A percentile compares a stretch with the other conserved stretches of the same genome.
Evolutionary conservation across 2,888 invertebrate species (phyloP).

Genomic region (Nineta flava): DNA sequence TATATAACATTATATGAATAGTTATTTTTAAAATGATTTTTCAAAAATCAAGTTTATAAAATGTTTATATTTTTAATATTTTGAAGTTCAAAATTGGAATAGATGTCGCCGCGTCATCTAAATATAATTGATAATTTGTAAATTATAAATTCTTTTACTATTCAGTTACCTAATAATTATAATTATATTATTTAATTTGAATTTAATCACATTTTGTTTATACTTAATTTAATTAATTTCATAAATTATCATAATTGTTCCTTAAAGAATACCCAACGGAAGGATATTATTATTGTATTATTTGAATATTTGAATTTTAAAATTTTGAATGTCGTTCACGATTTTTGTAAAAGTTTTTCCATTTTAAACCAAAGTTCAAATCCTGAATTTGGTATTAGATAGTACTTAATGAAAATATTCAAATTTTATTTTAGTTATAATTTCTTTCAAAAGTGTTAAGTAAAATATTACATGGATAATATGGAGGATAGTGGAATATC

Average conservation of each 20-base stretch:
- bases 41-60: too few relatives aligned
- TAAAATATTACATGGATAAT: slow-evolving; percentile 13
- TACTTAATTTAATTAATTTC: background rate
- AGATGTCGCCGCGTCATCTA: slow-evolving; percentile 5
- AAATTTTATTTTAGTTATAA: background rate
- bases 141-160: background rate
- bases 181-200: background rate
- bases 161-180: background rate
- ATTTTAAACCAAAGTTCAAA: too few relatives aligned
- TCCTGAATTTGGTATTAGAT: too few relatives aligned
- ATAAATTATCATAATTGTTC: background rate
- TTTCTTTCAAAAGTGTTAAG: background rate
- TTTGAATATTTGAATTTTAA: background rate
- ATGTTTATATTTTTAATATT: background rate
- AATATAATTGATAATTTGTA: background rate
- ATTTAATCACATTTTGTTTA: background rate
- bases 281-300: background rate
- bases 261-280: background rate
- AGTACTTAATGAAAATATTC: background rate
- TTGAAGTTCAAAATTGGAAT: background rate
- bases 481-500: slow-evolving; percentile 18
- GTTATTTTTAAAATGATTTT: background rate
- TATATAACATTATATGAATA: background rate
- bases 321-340: background rate
- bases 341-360: too few relatives aligned